phyloP scores from a whole-genome alignment of 2,797 vertebrate genomes.

The Esox lucius region DNA sequence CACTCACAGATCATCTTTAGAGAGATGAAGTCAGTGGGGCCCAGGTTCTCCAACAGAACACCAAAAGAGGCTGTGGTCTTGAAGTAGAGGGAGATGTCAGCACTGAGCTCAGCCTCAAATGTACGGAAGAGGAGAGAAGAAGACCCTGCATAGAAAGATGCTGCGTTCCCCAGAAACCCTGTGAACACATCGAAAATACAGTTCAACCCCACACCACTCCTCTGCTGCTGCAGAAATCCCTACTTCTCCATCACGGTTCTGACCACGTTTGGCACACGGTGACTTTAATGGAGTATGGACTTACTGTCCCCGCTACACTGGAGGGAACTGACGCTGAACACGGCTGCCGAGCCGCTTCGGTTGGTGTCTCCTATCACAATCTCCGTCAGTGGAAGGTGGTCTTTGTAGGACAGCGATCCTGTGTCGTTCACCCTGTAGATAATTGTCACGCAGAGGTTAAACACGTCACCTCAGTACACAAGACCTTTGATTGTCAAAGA shows the following conservation, averaged over 20 bases:
- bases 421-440: slow-evolving; percentile 81
- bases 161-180: slow-evolving; percentile 13
- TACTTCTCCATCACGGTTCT: not conserved
- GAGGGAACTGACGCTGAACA: slow-evolving; percentile 82
- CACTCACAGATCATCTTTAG: slow-evolving; percentile 87
- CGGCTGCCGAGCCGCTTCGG: slow-evolving; percentile 81
- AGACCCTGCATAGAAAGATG: slow-evolving; percentile 26
- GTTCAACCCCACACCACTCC: not conserved
- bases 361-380: slow-evolving; percentile 84
- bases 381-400: slow-evolving; percentile 85
- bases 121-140: slow-evolving; percentile 90
- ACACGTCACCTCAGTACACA: not conserved
- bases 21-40: slow-evolving; percentile 87
- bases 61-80: slow-evolving; percentile 83
- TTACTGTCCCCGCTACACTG: slow-evolving; percentile 88
- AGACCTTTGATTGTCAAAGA: not conserved
- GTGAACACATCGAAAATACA: not conserved
- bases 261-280: not conserved
- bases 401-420: slow-evolving; percentile 83
- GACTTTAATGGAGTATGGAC: slow-evolving; percentile 47
- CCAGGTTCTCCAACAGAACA: slow-evolving; percentile 90
- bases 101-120: slow-evolving; percentile 86
- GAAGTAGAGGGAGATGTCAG: slow-evolving; percentile 90
- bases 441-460: not conserved
- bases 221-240: not conserved